Percentiles rank a stretch among this genome's conserved stretches.
Evolutionary conservation across 2,113 vertebrate genomes (phyloP).

Genomic region (Probosciger aterrimus): DNA sequence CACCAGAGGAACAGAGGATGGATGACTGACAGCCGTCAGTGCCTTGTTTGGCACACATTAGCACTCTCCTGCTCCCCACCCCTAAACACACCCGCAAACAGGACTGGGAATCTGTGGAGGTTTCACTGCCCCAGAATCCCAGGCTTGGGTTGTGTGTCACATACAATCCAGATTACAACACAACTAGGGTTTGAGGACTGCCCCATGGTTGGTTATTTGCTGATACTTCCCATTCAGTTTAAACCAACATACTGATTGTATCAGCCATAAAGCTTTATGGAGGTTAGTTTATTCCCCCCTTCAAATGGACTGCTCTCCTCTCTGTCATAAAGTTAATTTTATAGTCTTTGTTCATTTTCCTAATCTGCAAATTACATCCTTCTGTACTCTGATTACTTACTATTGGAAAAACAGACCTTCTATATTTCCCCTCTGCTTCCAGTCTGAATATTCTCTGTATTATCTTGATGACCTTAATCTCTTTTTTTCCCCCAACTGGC

Average conservation of each 20-base stretch:
- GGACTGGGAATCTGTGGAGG: neutral
- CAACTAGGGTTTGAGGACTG: neutral
- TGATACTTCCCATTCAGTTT: slow-evolving; percentile 42
- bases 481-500: slow-evolving; percentile 1
- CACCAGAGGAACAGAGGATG: neutral
- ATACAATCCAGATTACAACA: neutral
- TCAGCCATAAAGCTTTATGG: slow-evolving; percentile 46
- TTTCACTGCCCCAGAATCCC: neutral
- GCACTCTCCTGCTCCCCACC: neutral
- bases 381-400: slow-evolving; percentile 74
- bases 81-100: neutral
- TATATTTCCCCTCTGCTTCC: slow-evolving; percentile 63
- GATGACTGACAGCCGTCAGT: neutral
- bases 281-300: slow-evolving; percentile 38
- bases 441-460: slow-evolving; percentile 75
- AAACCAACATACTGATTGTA: slow-evolving; percentile 46
- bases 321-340: slow-evolving; percentile 80
- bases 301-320: slow-evolving; percentile 29
- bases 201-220: slow-evolving; percentile 18
- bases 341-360: slow-evolving; percentile 79
- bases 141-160: neutral
- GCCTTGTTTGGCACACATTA: neutral
- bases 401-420: slow-evolving; percentile 76
- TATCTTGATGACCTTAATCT: slow-evolving; percentile 81
- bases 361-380: slow-evolving; percentile 83